Conservation (phyloP, 2,888 invertebrate species). For the Seladonia tumulorum region DNA sequence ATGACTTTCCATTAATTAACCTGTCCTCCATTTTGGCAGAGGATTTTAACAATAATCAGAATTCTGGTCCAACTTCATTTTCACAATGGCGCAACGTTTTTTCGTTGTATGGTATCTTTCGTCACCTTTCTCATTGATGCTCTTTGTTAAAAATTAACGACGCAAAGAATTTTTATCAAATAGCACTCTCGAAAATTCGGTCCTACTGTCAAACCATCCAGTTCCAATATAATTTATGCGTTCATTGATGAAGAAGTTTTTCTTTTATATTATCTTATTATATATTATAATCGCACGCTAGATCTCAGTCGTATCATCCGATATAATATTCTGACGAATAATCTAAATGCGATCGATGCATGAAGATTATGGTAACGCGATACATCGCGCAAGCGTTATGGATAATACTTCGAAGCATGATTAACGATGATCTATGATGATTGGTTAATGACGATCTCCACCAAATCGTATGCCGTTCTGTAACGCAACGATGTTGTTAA, state of each 20-base stretch:
- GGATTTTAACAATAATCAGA: background rate
- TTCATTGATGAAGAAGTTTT: background rate
- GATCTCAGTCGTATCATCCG: conserved; percentile 39
- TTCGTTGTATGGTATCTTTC: background rate
- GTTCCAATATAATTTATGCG: background rate
- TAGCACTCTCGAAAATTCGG: background rate
- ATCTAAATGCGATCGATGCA: conserved; percentile 45
- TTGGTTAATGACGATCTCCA: conserved; percentile 38
- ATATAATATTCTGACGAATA: conserved; percentile 45
- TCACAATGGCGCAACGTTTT: background rate
- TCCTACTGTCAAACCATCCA: background rate
- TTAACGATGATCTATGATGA: conserved; percentile 39
- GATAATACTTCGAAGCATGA: conserved; percentile 60
- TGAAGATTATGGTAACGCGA: conserved; percentile 41
- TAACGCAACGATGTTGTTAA: conserved; percentile 11
- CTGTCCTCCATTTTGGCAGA: background rate
- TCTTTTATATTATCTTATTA: conserved; percentile 22
- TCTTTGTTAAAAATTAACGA: background rate
- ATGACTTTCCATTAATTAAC: conserved; percentile 9
- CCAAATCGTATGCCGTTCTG: conserved; percentile 2
- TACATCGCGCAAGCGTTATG: conserved; percentile 52
- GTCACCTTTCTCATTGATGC: background rate
- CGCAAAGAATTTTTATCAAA: background rate
- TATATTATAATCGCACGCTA: conserved; percentile 12
- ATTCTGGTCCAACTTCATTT: background rate